Base-by-base conservation (phyloP, 1,140 invertebrate genomes). In the Euglossa dilemma region DNA sequence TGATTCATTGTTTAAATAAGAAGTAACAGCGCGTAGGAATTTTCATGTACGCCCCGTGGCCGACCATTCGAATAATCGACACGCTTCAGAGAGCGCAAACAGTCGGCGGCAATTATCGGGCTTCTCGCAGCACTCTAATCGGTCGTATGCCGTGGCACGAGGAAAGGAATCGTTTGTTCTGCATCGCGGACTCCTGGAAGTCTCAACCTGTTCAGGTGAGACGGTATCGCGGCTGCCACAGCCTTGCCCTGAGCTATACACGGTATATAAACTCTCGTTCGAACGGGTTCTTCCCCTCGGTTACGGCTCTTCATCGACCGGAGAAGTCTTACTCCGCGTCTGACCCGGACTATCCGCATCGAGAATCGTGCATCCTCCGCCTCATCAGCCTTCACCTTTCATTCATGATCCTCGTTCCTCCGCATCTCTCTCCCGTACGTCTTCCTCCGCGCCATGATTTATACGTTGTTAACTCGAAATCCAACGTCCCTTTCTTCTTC, bases 161-260 rank as follows among this genome's bases (percentile, higher is more conserved):
- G 73, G 71, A 80, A 64, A 82, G 82, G 77, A 89, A 89, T 90
- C 85, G 88, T 89, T 89, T 88, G 89, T 90, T 85, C 87, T 89
- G 88, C 89, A 91, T 90, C 83, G 76, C 75, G 83, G 73, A 87
- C 81, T 89, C 71, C 87, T 89, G 87, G 85, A 87, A 89, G 88
- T 73, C 74, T 80, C 88, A 90, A 87, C 90, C 82, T 82, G 80
- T 85, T 88, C 83, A 72, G 57, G 80, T 78, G 80, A 88, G 90
- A 92, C 91, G 88, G 89, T 92, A 92, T 91, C 91, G 89, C 90
- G 84, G 64, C 71, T 63, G 74, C 67, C 81, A 75, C 85, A 89
- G 87, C 88, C 88, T 89, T 89, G 88, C 88, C 88, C 88, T 86
- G 59, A 89, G 88, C 88, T 84, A 89, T 89, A 89, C 88, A 81